These are phyloP conservation scores for Caenorhabditis sulstoni DNA, from an alignment of 2,888 invertebrate genomes.

Conservation along the genomic window DNA sequence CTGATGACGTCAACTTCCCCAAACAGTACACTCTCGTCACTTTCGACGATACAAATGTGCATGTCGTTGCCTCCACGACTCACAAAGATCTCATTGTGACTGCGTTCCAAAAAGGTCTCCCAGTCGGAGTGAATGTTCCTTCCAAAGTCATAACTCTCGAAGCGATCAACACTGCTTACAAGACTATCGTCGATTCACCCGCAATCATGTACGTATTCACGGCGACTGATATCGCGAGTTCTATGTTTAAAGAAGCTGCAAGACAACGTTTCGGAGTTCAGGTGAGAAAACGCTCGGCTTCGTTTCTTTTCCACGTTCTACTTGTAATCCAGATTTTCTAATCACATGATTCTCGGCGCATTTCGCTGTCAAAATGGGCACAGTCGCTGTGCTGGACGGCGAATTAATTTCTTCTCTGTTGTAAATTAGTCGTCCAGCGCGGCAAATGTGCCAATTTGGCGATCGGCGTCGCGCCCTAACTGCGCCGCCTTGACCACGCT, in stretches of 20 bases:
- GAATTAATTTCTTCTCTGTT: no score
- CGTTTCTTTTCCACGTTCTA: no score
- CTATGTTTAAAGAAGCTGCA: constrained; percentile 11
- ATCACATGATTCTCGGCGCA: no score
- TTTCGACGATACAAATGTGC: constrained; percentile 61
- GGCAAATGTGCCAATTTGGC: no score
- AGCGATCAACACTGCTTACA: constrained; percentile 55
- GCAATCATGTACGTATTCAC: constrained; percentile 63
- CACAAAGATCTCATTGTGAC: constrained; percentile 49
- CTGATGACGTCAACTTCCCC: constrained; percentile 44
- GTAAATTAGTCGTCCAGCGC: no score
- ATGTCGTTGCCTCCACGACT: constrained; percentile 54
- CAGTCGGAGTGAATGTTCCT: constrained; percentile 28
- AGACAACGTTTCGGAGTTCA: constrained; percentile 46
- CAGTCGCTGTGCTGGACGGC: no score
- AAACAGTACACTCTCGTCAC: constrained; percentile 65
- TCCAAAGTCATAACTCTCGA: constrained; percentile 25
- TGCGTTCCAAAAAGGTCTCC: constrained; percentile 38
- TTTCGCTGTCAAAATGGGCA: no score
- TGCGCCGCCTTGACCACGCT: no score
- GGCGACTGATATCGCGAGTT: constrained; percentile 20
- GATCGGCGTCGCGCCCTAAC: no score
- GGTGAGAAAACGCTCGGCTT: no score
- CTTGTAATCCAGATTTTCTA: no score
- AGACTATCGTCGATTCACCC: constrained; percentile 51